phyloP scores from a whole-genome alignment of 30 jellyfish, hydroid and myxozoan species.

The Aurelia sp. region DNA sequence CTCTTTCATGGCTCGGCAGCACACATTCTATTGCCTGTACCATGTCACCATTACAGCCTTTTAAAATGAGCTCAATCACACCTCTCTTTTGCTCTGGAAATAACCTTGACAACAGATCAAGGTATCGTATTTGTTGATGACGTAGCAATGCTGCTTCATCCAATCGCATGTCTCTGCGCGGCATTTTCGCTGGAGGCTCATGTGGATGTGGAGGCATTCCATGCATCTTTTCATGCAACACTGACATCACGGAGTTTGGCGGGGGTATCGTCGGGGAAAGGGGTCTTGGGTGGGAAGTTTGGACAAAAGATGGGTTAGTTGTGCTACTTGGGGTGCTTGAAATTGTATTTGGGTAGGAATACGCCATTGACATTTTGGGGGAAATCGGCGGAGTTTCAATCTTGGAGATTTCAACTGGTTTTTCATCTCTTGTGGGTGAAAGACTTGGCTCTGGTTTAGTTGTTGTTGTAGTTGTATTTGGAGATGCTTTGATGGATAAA shows the following conservation, averaged over 20 bases:
- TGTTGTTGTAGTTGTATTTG: background rate
- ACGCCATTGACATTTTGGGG: conserved; percentile 36
- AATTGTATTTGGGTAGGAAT: conserved; percentile 17
- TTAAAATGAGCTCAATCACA: conserved; percentile 89
- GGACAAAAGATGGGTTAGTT: background rate
- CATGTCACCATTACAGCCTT: conserved; percentile 97
- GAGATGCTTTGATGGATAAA: conserved; percentile 7
- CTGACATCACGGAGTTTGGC: conserved; percentile 1
- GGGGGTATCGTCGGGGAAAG: conserved; percentile 44
- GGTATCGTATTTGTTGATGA: conserved; percentile 80
- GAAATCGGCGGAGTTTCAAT: conserved; percentile 34
- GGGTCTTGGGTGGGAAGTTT: conserved; percentile 4
- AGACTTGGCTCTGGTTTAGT: no score
- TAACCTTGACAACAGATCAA: conserved; percentile 83
- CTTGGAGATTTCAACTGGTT: conserved; percentile 1
- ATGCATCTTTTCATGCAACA: conserved; percentile 39
- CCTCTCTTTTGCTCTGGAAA: conserved; percentile 98
- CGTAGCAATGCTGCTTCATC: conserved; percentile 80
- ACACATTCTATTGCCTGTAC: conserved; percentile 99
- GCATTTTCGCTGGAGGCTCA: conserved; percentile 92
- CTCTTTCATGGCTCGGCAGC: conserved; percentile 98
- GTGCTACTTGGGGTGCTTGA: background rate
- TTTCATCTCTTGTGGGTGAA: conserved; percentile 30
- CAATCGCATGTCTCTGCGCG: conserved; percentile 76
- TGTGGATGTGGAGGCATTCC: conserved; percentile 44